Evolutionary conservation across 2,797 vertebrate genomes (phyloP).

Genomic region (Alosa sapidissima): DNA sequence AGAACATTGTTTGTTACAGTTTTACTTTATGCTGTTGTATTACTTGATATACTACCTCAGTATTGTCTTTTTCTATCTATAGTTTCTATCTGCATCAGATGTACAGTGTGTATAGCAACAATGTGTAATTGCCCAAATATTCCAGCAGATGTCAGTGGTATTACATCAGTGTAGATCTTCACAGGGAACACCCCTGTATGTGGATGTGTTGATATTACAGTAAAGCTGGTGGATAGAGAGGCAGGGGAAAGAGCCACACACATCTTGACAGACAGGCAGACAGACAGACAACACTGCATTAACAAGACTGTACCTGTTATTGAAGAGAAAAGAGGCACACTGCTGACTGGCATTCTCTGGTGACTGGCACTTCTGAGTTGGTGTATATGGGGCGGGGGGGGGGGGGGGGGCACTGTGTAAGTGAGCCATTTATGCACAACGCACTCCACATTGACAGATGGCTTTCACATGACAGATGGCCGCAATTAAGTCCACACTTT

Average conservation of each 20-base stretch:
- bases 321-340: not conserved
- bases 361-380: conserved; percentile 44
- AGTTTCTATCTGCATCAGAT: not conserved
- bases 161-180: not conserved
- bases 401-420: conserved; percentile 39
- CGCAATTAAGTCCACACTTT: conserved; percentile 53
- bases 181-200: not conserved
- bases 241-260: not conserved
- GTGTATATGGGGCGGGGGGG: conserved; percentile 8
- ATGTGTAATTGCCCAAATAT: not conserved
- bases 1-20: not conserved
- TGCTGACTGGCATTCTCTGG: conserved; percentile 31
- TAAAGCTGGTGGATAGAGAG: not conserved
- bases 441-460: conserved; percentile 38
- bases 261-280: not conserved
- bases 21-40: not conserved
- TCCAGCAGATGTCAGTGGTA: conserved; percentile 13
- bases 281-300: not conserved
- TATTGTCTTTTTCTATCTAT: too few relatives aligned
- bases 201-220: not conserved
- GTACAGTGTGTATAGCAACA: not conserved
- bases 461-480: conserved; percentile 52
- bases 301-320: too few relatives aligned
- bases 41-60: not conserved
- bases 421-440: conserved; percentile 52